Base-by-base conservation (phyloP, 2,888 invertebrate genomes). In the Lottia scabra region DNA sequence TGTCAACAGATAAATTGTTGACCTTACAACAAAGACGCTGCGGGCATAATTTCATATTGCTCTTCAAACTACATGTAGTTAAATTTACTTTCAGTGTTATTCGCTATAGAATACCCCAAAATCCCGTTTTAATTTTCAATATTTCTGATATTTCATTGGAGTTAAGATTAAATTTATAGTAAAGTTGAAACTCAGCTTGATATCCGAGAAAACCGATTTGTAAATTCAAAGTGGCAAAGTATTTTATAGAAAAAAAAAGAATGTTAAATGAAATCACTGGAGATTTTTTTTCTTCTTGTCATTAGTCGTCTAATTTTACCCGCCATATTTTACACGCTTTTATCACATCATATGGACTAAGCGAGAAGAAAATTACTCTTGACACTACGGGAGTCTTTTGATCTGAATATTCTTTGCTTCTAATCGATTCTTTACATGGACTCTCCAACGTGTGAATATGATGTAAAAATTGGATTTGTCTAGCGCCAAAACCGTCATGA, bases 381-480 rank as follows among this genome's bases (percentile, higher is more conserved):
- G 45, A 23, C 70, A 27, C 62, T 19, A 64, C 66, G 38, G 64
- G 27, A 68, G 56, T 48, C 56, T 68, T 72, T 72, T 72, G 72
- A 72, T 72, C 72, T 65, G 63, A 63, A 44, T 56, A 44, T 66
- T 65, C 71, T 62, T 56, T 46, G 30, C 63, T 66, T 62, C 48
- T 68, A 68, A 72, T 68, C 68, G 72, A 72, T 72, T 64, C 63
- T 68, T 68, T 46, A 56, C 27, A 48, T 30, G 67, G 62, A 38
- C 45, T 56, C 68, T 46, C 65, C 67, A 72, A 65, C 72, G 68
- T 64, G 66, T 46, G 65, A 56, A 68, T 56, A 56, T 65, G 56
- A 72, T 72, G 56, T 64, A 68, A 68, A 72, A 72, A 72, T 72
- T 72, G 72, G 68, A 72, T 72, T 72, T 67, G 72, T 67, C 70